phyloP scores from a whole-genome alignment of 2,888 invertebrate species.

The Meliscaeva auricollis region DNA sequence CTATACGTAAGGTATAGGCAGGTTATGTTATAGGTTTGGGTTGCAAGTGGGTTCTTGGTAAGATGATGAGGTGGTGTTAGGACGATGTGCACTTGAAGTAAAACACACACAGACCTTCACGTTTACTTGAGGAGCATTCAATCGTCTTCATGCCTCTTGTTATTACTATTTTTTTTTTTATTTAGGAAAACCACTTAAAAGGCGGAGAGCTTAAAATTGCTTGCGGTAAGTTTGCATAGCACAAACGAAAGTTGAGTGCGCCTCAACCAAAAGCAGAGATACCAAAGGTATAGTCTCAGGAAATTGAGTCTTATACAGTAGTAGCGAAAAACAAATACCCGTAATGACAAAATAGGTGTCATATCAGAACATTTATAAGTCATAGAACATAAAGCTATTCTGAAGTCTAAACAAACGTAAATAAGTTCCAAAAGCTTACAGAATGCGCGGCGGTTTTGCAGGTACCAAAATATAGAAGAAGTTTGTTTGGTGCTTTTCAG shows the following conservation, averaged over 20 bases:
- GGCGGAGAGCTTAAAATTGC: constrained; percentile 62
- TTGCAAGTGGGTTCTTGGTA: constrained; percentile 8
- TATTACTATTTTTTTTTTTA: constrained; percentile 20
- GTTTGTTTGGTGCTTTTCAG: too few relatives aligned
- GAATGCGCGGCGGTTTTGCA: too few relatives aligned
- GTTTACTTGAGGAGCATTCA: constrained; percentile 23
- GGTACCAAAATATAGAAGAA: too few relatives aligned
- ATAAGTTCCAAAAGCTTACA: too few relatives aligned
- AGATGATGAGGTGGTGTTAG: constrained; percentile 23
- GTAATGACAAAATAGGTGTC: neutral
- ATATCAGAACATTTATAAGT: too few relatives aligned
- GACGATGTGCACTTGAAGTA: constrained; percentile 63
- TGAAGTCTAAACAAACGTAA: too few relatives aligned
- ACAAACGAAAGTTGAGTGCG: constrained; percentile 62
- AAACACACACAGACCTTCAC: constrained; percentile 4
- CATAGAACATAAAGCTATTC: too few relatives aligned
- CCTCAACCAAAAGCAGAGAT: constrained; percentile 30
- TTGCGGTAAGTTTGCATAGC: constrained; percentile 73
- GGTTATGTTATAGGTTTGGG: neutral
- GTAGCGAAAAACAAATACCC: neutral
- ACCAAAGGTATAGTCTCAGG: constrained; percentile 9
- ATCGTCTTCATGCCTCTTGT: constrained; percentile 57
- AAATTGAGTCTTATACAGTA: constrained; percentile 42
- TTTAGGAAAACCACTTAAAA: constrained; percentile 57
- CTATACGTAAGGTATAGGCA: neutral